phyloP scores from a whole-genome alignment of 2,113 vertebrate species.

The Indicator indicator region DNA sequence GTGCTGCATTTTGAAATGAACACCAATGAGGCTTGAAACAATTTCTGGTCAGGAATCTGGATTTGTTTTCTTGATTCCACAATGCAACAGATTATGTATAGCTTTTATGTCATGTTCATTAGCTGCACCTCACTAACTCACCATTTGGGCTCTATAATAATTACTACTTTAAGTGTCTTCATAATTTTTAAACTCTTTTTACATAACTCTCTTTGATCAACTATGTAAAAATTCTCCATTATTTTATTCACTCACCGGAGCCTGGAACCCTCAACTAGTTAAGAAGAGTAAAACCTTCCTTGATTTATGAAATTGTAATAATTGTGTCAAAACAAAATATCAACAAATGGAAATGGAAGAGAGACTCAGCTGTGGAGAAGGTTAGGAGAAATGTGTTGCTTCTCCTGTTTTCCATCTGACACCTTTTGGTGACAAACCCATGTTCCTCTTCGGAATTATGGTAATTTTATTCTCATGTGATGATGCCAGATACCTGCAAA shows the following conservation, averaged over 20 bases:
- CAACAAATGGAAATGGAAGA: not conserved
- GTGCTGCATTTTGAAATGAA: slow-evolving; percentile 38
- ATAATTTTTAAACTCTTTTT: not conserved
- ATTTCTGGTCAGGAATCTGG: slow-evolving; percentile 25
- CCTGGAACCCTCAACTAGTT: not conserved
- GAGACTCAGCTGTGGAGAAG: not conserved
- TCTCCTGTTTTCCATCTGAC: not conserved
- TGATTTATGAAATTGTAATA: accelerated
- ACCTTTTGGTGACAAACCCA: not conserved
- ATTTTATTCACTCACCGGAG: not conserved
- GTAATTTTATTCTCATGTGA: not conserved
- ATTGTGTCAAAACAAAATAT: not conserved
- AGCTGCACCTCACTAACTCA: not conserved
- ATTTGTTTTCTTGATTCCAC: not conserved
- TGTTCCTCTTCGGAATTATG: not conserved
- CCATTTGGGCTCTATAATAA: not conserved
- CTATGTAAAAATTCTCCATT: not conserved
- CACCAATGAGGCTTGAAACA: slow-evolving; percentile 8
- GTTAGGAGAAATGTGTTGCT: not conserved
- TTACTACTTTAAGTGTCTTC: not conserved
- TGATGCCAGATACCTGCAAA: not conserved
- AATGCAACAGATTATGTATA: not conserved
- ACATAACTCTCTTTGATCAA: not conserved
- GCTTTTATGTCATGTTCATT: not conserved
- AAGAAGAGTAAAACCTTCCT: not conserved